phyloP scores from a whole-genome alignment of 2,113 vertebrate genomes.

The Eubucco bourcierii region DNA sequence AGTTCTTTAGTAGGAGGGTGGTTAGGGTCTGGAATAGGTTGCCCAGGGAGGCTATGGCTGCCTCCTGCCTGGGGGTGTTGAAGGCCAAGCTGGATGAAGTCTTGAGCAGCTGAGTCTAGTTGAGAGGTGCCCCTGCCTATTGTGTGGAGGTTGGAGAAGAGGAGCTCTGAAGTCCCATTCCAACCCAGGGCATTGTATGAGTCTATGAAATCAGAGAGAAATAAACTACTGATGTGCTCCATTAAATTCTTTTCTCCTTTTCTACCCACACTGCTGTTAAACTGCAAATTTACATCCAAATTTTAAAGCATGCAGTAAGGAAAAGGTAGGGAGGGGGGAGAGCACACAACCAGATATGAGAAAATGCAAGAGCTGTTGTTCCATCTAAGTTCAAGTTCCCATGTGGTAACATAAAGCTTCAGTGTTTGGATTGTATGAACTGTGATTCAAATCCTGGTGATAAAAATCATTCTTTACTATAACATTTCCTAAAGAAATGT shows the following conservation, averaged over 20 bases:
- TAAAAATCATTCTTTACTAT: slow-evolving; percentile 1
- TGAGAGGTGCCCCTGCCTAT: too few species aligned
- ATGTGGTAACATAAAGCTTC: background rate
- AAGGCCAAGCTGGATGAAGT: too few species aligned
- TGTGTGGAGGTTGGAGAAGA: too few species aligned
- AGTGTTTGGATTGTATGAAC: background rate
- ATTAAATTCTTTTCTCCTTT: background rate
- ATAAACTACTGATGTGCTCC: background rate
- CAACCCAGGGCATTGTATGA: too few species aligned
- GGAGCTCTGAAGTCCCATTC: too few species aligned
- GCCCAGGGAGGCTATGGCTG: too few species aligned
- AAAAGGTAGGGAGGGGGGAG: background rate
- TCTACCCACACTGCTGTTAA: background rate
- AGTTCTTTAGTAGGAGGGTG: too few species aligned
- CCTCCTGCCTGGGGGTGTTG: too few species aligned
- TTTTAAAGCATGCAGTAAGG: background rate
- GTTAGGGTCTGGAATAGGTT: too few species aligned
- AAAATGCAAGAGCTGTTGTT: background rate
- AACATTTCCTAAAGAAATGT: background rate
- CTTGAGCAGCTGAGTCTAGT: too few species aligned
- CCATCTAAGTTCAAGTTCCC: background rate
- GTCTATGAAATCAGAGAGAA: background rate
- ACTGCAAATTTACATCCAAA: background rate
- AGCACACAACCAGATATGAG: background rate
- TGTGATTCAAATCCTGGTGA: background rate